Evolutionary conservation across 2,888 invertebrate genomes (phyloP), one percentile per base, ranked within the genome.

Genomic region (Acleris emargana): DNA sequence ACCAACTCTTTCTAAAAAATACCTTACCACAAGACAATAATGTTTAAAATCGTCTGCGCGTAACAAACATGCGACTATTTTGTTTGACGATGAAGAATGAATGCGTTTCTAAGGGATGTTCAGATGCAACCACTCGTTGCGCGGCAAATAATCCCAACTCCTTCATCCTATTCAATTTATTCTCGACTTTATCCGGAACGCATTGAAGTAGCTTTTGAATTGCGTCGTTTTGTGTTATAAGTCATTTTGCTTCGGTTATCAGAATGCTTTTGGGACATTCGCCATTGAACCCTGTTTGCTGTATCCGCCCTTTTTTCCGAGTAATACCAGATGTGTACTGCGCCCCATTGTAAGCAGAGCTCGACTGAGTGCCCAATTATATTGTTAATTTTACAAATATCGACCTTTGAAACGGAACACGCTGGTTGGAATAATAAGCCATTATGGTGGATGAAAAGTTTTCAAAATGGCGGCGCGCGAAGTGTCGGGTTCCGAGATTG

Each of bases 311-410:
- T 89, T 91, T 91, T 89, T 91, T 88, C 81, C 74, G 80, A 79
- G 73, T 73, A 51, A 51, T 51, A 84, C 86, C 91, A 91, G 91
- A 91, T 91, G 92, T 88, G 82, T 75, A 75, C 77, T 63, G 67
- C 61, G 42, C 69, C 68, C 75, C 79, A 83, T 89, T 88, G 87
- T 88, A 75, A 67, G 68, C 73, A 73, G 69, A 76, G 74, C 80
- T 82, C 85, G 84, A 82, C 80, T 81, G 88, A 87, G 82, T 91
- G 86, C 90, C 91, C 92, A 91, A 91, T 92, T 92, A 91, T 91
- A 90, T 91, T 91, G 91, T 92, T 91, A 92, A 92, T 92, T 90
- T 90, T 82, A 80, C 89, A 88, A 91, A 91, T 90, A 90, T 88
- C 62, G 69, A 83, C 82, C 86, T 80, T 88, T 87, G 89, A 88